Percentiles rank a stretch among this genome's conserved stretches.
phyloP scores from a whole-genome alignment of 2,888 invertebrate species.

The Stratiomys singularior region DNA sequence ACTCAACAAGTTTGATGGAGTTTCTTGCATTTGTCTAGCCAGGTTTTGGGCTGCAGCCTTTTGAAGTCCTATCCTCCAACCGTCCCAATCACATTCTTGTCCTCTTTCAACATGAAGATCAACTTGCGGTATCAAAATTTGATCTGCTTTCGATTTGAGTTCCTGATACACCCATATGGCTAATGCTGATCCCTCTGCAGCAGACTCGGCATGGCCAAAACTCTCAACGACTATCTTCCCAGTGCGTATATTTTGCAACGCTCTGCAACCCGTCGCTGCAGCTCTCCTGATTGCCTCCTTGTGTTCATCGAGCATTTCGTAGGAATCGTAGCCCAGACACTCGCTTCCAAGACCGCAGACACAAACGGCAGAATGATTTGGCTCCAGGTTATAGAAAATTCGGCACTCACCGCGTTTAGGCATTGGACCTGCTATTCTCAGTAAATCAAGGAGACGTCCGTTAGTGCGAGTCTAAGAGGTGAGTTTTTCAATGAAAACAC shows the following conservation, averaged over 20 bases:
- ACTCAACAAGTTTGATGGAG: conserved; percentile 82
- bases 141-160: conserved; percentile 57
- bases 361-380: conserved; percentile 73
- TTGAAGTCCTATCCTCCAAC: conserved; percentile 77
- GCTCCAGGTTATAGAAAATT: conserved; percentile 74
- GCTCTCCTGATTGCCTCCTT: conserved; percentile 80
- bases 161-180: conserved; percentile 77
- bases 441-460: conserved; percentile 69
- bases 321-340: conserved; percentile 73
- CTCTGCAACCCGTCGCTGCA: conserved; percentile 71
- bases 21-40: conserved; percentile 80
- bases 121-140: conserved; percentile 58
- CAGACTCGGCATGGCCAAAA: conserved; percentile 78
- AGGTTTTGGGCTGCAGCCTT: conserved; percentile 85
- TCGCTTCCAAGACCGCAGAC: conserved; percentile 80
- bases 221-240: conserved; percentile 76
- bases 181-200: conserved; percentile 81
- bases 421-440: conserved; percentile 68
- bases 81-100: conserved; percentile 74
- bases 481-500: not conserved
- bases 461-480: conserved; percentile 57
- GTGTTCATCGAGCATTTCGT: conserved; percentile 78
- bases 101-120: conserved; percentile 69
- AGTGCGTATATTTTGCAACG: conserved; percentile 69
- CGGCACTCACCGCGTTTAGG: conserved; percentile 69